phyloP scores from a whole-genome alignment of 2,113 vertebrate genomes.

The Terrapene triunguis region DNA sequence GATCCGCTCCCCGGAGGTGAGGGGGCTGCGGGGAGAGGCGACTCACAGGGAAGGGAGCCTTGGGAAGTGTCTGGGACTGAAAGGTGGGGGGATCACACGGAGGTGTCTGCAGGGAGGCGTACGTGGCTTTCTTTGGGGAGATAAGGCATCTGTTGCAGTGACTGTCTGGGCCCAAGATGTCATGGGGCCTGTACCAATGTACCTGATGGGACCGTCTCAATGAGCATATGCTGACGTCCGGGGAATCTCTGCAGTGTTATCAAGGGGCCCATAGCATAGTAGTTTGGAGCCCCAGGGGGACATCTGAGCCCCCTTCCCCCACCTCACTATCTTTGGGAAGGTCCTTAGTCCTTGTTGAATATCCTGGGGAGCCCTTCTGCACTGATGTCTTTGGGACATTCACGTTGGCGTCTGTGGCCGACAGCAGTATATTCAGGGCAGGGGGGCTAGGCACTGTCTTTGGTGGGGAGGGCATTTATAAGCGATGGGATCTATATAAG shows the following conservation, averaged over 20 bases:
- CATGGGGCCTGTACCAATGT: background rate
- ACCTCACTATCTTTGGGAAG: background rate
- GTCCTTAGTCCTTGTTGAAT: too few species aligned
- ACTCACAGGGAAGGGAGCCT: background rate
- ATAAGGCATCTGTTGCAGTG: background rate
- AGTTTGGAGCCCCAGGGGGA: background rate
- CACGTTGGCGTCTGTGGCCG: background rate
- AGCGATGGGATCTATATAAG: background rate
- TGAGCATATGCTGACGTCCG: background rate
- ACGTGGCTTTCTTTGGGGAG: background rate
- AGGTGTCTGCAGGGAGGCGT: accelerated
- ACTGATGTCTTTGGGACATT: background rate
- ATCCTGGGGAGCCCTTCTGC: background rate
- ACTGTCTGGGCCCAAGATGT: background rate
- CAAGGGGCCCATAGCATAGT: background rate
- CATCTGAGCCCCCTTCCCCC: too few species aligned
- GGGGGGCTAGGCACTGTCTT: background rate
- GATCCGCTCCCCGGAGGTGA: conserved; percentile 7
- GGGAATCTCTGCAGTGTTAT: background rate
- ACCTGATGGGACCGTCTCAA: background rate
- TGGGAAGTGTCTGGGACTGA: background rate
- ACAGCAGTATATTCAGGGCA: background rate
- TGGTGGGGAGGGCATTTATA: background rate
- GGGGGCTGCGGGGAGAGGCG: background rate
- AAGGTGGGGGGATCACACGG: background rate